Evolutionary conservation across 2,797 vertebrate species (phyloP).

Genomic region (Antennarius maculatus): DNA sequence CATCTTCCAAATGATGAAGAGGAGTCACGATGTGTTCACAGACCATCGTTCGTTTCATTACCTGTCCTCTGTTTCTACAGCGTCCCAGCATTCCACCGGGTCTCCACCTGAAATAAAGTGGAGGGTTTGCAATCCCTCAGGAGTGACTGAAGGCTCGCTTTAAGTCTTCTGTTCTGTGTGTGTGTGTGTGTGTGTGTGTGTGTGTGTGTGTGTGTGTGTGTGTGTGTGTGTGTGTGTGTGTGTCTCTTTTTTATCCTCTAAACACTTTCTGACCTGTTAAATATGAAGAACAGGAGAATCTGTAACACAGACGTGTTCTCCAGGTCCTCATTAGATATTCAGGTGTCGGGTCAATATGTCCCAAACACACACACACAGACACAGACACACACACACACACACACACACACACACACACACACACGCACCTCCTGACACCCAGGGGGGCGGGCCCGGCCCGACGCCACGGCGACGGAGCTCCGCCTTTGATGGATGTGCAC

Average conservation of each 20-base stretch:
- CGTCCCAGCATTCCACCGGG: not conserved
- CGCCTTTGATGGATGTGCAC: slow-evolving; percentile 51
- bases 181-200: no score
- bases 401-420: slow-evolving; percentile 2
- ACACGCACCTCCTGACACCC: not conserved
- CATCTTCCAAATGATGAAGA: slow-evolving; percentile 24
- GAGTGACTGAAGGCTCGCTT: no score
- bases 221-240: no score
- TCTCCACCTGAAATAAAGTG: not conserved
- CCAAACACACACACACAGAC: slow-evolving; percentile 1
- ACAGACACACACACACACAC: slow-evolving; percentile 1
- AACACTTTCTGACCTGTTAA: slow-evolving; percentile 5
- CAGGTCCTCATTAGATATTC: slow-evolving; percentile 31
- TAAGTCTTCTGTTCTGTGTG: no score
- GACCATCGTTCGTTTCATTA: slow-evolving; percentile 13
- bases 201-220: no score
- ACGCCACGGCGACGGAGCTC: not conserved
- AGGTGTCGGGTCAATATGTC: slow-evolving; percentile 41
- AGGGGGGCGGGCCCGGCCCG: slow-evolving; percentile 1
- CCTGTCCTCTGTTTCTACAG: slow-evolving; percentile 16
- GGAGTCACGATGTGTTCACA: slow-evolving; percentile 14
- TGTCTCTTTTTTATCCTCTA: not conserved
- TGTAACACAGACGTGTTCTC: slow-evolving; percentile 2
- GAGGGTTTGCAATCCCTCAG: no score
- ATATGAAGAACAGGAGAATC: slow-evolving; percentile 7